Percentiles rank a stretch among this genome's conserved stretches.
Conservation (phyloP, 2,888 invertebrate species). For the Hydroisotoma schaefferi region DNA sequence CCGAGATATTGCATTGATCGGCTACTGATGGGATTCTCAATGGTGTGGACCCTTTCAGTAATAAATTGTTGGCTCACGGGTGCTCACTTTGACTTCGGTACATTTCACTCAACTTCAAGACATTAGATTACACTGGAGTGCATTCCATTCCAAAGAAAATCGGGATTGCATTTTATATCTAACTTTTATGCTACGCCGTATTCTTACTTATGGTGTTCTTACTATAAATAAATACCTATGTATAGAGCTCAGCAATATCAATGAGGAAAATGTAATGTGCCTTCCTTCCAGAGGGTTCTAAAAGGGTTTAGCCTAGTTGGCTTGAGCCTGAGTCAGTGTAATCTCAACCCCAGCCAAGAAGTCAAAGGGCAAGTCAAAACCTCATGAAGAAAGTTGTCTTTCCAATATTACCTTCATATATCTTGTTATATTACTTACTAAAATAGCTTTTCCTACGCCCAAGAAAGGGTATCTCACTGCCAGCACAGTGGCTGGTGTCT, state of each 20-base stretch:
- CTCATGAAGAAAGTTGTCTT: neutral
- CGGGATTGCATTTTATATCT: neutral
- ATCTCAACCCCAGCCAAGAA: too few species aligned
- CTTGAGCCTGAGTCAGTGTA: neutral
- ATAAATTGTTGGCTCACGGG: conserved; percentile 3
- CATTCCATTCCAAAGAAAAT: conserved; percentile 19
- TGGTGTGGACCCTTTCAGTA: conserved; percentile 6
- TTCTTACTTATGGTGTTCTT: neutral
- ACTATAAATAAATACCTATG: too few species aligned
- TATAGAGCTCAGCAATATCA: too few species aligned
- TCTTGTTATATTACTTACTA: conserved; percentile 1
- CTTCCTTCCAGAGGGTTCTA: conserved; percentile 7
- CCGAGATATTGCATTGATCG: neutral
- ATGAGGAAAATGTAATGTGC: too few species aligned
- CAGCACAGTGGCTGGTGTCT: too few species aligned
- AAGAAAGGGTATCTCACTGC: too few species aligned
- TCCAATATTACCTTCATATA: conserved; percentile 5
- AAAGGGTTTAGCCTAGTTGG: conserved; percentile 19
- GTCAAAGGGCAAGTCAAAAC: conserved; percentile 2
- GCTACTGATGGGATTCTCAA: neutral
- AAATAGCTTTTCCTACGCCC: neutral
- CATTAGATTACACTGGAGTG: conserved; percentile 14
- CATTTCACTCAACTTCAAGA: conserved; percentile 17
- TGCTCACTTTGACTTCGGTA: conserved; percentile 15
- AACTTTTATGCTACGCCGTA: neutral